These are phyloP conservation scores for Lissonota sp. DNA, from an alignment of 2,888 invertebrate genomes.

Conservation along the genomic window DNA sequence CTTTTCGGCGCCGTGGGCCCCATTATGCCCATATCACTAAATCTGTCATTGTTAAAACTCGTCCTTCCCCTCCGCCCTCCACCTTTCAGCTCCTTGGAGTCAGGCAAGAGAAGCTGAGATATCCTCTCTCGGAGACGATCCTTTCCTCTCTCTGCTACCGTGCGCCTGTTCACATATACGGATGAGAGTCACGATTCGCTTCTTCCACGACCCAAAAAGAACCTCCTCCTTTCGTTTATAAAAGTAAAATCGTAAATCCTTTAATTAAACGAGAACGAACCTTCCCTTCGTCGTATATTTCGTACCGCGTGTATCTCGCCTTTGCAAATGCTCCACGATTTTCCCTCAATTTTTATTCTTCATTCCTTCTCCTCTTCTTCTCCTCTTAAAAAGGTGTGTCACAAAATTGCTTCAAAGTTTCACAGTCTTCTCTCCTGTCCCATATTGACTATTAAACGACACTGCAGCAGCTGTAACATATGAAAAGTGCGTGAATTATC, in stretches of 20 bases:
- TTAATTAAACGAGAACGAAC: slow-evolving; percentile 71
- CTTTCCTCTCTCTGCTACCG: slow-evolving; percentile 59
- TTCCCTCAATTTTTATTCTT: slow-evolving; percentile 10
- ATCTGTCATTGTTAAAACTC: slow-evolving; percentile 72
- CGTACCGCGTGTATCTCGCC: neutral
- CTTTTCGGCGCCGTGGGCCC: slow-evolving; percentile 54
- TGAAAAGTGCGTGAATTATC: slow-evolving; percentile 27
- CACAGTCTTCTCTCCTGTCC: too few relatives aligned
- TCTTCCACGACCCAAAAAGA: slow-evolving; percentile 9
- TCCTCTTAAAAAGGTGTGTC: slow-evolving; percentile 5
- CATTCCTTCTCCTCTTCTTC: neutral
- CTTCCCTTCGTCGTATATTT: slow-evolving; percentile 13
- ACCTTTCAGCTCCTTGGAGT: slow-evolving; percentile 55
- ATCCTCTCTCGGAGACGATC: slow-evolving; percentile 39
- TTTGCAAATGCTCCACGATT: neutral
- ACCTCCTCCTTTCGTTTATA: slow-evolving; percentile 22
- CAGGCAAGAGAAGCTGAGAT: slow-evolving; percentile 47
- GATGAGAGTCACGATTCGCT: slow-evolving; percentile 47
- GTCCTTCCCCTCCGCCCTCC: slow-evolving; percentile 27
- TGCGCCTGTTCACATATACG: slow-evolving; percentile 38
- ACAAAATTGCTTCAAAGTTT: too few relatives aligned
- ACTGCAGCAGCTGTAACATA: too few relatives aligned
- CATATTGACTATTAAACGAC: too few relatives aligned
- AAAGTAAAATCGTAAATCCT: slow-evolving; percentile 70
- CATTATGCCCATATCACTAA: slow-evolving; percentile 70